Evolutionary conservation across 2,113 vertebrate species (phyloP).

Genomic region (Xenopus borealis): DNA sequence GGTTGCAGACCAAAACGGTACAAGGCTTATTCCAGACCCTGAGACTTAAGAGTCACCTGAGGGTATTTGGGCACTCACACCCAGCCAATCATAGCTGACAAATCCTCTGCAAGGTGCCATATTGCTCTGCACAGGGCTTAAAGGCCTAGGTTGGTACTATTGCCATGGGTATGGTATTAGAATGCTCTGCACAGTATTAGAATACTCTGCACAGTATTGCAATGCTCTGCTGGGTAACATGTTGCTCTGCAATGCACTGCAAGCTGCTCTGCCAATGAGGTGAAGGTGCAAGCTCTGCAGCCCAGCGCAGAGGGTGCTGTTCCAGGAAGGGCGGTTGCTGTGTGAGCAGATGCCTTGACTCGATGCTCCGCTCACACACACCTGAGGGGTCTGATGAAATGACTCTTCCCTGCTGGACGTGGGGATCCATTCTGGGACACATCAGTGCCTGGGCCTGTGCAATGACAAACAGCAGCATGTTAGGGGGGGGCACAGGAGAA

Average conservation of each 20-base stretch:
- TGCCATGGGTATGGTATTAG: not conserved
- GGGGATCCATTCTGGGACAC: slow-evolving; percentile 17
- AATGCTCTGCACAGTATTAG: slow-evolving; percentile 3
- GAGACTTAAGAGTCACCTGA: slow-evolving; percentile 27
- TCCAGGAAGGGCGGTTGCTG: slow-evolving; percentile 13
- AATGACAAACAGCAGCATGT: slow-evolving; percentile 45
- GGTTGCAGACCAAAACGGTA: not conserved
- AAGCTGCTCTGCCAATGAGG: slow-evolving; percentile 3
- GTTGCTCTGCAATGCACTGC: not conserved
- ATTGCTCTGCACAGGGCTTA: not conserved
- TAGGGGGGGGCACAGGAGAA: slow-evolving; percentile 29
- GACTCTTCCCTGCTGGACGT: slow-evolving; percentile 21
- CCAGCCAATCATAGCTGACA: too few species aligned
- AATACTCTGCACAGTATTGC: slow-evolving; percentile 18
- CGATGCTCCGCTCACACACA: slow-evolving; percentile 38
- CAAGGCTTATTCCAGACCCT: slow-evolving; percentile 15
- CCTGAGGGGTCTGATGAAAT: slow-evolving; percentile 14
- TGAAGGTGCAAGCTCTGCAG: slow-evolving; percentile 14
- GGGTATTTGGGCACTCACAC: not conserved
- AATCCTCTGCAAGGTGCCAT: not conserved
- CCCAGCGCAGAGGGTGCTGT: slow-evolving; percentile 16
- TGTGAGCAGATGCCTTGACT: slow-evolving; percentile 40
- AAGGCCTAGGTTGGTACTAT: not conserved
- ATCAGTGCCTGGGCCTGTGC: slow-evolving; percentile 41
- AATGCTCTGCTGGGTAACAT: not conserved